phyloP scores from a whole-genome alignment of 1,140 invertebrate genomes.

The Arctopsyche grandis region DNA sequence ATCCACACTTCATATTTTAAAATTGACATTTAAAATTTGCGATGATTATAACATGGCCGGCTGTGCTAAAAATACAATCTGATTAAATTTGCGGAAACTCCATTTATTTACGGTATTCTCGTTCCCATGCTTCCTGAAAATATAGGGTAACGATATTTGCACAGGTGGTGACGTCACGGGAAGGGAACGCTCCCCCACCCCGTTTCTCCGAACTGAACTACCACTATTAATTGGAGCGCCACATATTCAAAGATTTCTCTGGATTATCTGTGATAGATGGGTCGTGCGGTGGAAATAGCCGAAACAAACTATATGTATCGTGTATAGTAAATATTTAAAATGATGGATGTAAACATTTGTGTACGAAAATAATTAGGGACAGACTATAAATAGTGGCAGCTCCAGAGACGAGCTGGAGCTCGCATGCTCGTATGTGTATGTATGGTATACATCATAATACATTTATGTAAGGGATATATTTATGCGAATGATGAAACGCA shows the following conservation, averaged over 20 bases:
- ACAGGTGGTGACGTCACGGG: conserved; percentile 48
- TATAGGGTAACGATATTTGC: conserved; percentile 54
- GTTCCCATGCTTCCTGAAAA: conserved; percentile 32
- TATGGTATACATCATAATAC: too few relatives aligned
- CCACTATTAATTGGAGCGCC: not conserved
- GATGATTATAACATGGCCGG: too few relatives aligned
- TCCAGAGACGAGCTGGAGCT: not conserved
- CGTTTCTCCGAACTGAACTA: not conserved
- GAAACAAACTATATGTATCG: conserved; percentile 22
- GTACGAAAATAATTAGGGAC: conserved; percentile 37
- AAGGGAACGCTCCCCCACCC: not conserved
- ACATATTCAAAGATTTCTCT: too few relatives aligned
- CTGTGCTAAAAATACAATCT: too few relatives aligned
- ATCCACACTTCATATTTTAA: too few relatives aligned
- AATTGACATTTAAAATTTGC: too few relatives aligned
- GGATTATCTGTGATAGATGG: too few relatives aligned
- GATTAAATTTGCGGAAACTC: not conserved
- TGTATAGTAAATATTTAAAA: conserved; percentile 41
- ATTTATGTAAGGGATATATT: not conserved
- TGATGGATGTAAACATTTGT: conserved; percentile 28
- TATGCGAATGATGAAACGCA: conserved; percentile 41
- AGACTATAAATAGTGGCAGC: conserved; percentile 14
- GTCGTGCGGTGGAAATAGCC: conserved; percentile 27
- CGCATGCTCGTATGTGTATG: too few relatives aligned
- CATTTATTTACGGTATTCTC: not conserved